These are phyloP conservation scores for Drosophila mimetica DNA, from an alignment of 2,888 invertebrate species.

Conservation along the genomic window DNA sequence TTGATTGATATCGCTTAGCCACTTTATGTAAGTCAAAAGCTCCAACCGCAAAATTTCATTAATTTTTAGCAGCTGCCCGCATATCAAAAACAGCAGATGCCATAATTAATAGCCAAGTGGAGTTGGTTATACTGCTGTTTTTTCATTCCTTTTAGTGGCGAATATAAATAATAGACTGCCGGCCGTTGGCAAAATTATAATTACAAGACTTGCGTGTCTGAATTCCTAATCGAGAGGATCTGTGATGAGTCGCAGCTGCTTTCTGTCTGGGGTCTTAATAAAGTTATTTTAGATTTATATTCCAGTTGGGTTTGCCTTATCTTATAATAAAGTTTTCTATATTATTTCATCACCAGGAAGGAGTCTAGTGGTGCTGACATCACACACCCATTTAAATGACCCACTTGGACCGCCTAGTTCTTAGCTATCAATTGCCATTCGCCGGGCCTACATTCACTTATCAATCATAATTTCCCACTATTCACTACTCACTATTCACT, in stretches of 20 bases:
- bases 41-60: constrained; percentile 61
- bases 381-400: constrained; percentile 25
- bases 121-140: constrained; percentile 21
- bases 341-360: neutral
- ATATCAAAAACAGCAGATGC: constrained; percentile 43
- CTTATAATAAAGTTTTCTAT: neutral
- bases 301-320: constrained; percentile 8
- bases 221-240: constrained; percentile 14
- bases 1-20: constrained; percentile 71
- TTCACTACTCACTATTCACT: constrained; percentile 14
- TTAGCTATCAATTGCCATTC: constrained; percentile 21
- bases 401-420: constrained; percentile 25
- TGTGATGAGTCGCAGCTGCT: constrained; percentile 2
- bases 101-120: constrained; percentile 60
- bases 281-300: neutral
- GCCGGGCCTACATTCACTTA: constrained; percentile 29
- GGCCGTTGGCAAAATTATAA: constrained; percentile 42
- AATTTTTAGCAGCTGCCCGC: constrained; percentile 58
- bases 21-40: constrained; percentile 61
- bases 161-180: constrained; percentile 22
- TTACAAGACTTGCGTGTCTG: constrained; percentile 42
- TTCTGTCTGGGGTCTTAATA: neutral
- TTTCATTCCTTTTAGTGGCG: constrained; percentile 4
- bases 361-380: neutral
- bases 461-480: constrained; percentile 37